Evolutionary conservation across 2,113 vertebrate species (phyloP).

Genomic region (Leucoraja erinaceus): DNA sequence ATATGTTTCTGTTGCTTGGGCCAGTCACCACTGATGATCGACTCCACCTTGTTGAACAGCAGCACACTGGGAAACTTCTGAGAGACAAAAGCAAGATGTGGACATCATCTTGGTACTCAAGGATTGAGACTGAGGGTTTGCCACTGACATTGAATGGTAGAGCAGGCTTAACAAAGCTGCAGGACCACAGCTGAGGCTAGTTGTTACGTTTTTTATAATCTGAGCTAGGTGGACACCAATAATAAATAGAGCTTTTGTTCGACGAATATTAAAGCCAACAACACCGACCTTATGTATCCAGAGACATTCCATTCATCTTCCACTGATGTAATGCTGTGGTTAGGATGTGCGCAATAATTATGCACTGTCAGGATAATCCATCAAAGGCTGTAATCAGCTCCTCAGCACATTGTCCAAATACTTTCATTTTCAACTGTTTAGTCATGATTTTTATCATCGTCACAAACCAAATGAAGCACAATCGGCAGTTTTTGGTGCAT

Average conservation of each 20-base stretch:
- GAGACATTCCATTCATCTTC: constrained; percentile 16
- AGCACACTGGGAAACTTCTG: too few species aligned
- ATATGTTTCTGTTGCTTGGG: too few species aligned
- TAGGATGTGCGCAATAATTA: constrained; percentile 21
- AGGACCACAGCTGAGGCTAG: too few species aligned
- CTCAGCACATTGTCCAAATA: constrained; percentile 20
- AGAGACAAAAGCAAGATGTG: too few species aligned
- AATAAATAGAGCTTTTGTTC: not conserved
- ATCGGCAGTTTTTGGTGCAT: constrained; percentile 8
- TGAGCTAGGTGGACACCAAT: not conserved
- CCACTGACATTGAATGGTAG: too few species aligned
- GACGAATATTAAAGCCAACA: not conserved
- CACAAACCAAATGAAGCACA: constrained; percentile 25
- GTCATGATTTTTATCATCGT: constrained; percentile 34
- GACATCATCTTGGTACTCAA: too few species aligned
- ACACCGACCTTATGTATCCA: not conserved
- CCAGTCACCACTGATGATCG: too few species aligned
- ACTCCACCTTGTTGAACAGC: too few species aligned
- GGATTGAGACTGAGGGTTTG: too few species aligned
- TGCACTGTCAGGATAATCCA: constrained; percentile 25
- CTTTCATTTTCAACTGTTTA: constrained; percentile 18
- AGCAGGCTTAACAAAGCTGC: too few species aligned
- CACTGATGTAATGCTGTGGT: not conserved
- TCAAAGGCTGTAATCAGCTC: constrained; percentile 32
- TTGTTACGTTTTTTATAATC: too few species aligned